Base-by-base conservation (phyloP, 2,888 invertebrate genomes). In the Macroteleia sp. region DNA sequence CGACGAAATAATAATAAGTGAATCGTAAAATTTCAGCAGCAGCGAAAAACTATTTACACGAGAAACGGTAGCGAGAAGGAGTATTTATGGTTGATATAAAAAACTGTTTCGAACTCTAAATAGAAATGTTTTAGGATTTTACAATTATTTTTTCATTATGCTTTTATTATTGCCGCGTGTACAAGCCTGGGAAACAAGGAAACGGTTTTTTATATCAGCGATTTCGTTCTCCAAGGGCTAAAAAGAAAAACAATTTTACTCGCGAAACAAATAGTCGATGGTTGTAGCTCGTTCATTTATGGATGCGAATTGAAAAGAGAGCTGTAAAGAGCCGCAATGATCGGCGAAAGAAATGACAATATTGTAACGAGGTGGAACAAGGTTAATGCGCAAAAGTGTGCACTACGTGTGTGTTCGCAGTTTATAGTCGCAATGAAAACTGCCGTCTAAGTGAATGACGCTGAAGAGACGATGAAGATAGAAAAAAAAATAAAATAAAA, bases 371-470 rank as follows among this genome's bases (percentile, higher is more conserved):
- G 30, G 30, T 12, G 39, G 59, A 66, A 59, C 44, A 66, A 74
- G 74, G 57, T 66, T 59, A 59, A 57, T 34, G 42, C 28, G 25
- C 34, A n/a, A 39, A 59, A 54, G 66, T 52, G 28, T 30, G 57
- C 46, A 61, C 32, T 30, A 32, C 46, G 46, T 46, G 56, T 41
- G 39, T 28, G 54, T 12, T 44, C 19, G 14, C 32, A 17, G 74
- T 74, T 74, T 74, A 67, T 36, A 28, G 46, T 20, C 41, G 48
- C 34, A 30, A 12, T 41, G 52, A 56, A 73, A 73, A 69, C 34
- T 62, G 39, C 46, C 34, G 36, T 17, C 41, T 28, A 50, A 59
- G 16, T n/a, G 48, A 25, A 25, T 17, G 16, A 6, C 16, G 28
- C 12, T n/a, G 19, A 32, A 10, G 10, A 30, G 36, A 3, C 14